Percentiles rank a stretch among this genome's conserved stretches.
Evolutionary conservation across 2,888 invertebrate genomes (phyloP).

Genomic region (Idaea straminata): DNA sequence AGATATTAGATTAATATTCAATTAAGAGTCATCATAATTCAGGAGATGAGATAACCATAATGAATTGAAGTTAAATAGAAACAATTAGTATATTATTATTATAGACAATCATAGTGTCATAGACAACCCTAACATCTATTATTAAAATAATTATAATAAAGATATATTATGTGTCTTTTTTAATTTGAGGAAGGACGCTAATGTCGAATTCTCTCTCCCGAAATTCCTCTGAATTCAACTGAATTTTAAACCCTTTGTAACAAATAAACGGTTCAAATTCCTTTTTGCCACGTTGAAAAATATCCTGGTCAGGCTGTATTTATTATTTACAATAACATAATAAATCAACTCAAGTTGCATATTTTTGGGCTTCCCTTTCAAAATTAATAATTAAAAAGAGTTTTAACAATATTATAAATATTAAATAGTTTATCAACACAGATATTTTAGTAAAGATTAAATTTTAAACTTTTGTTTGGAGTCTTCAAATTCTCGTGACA

Average conservation of each 20-base stretch:
- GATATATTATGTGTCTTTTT: neutral
- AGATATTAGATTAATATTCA: conserved; percentile 27
- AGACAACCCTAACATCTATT: conserved; percentile 4
- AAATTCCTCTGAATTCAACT: too few species aligned
- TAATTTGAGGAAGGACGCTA: neutral
- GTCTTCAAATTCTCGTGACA: neutral
- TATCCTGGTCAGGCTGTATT: neutral
- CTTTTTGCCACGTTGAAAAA: too few species aligned
- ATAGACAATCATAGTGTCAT: neutral
- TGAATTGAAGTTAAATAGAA: conserved; percentile 12
- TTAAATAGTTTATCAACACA: neutral
- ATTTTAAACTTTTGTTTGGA: neutral
- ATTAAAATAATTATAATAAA: neutral
- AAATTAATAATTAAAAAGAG: neutral
- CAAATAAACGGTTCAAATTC: too few species aligned
- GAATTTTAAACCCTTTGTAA: too few species aligned
- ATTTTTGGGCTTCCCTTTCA: conserved; percentile 3
- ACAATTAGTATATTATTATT: neutral
- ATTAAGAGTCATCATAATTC: too few species aligned
- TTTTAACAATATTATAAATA: neutral
- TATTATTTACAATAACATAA: neutral
- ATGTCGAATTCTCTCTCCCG: too few species aligned
- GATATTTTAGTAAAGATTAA: neutral
- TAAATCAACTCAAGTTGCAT: neutral
- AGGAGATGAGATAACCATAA: conserved; percentile 21